A percentile compares a stretch with the other conserved stretches of the same genome.
These are phyloP conservation scores for Neotragus pygmaeus DNA, from an alignment of 2,113 vertebrate genomes.

Conservation along the genomic window DNA sequence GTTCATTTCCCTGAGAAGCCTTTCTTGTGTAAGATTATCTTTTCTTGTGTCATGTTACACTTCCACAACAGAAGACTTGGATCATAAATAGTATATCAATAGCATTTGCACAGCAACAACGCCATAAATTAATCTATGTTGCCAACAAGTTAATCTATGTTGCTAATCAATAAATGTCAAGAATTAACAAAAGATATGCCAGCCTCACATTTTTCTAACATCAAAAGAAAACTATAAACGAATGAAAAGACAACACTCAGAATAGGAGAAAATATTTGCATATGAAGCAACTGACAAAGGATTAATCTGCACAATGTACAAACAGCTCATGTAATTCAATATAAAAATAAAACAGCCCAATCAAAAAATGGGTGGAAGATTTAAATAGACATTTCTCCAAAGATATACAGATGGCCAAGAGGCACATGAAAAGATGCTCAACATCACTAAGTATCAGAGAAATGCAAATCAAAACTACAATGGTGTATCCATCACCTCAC, in stretches of 20 bases:
- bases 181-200: constrained; percentile 24
- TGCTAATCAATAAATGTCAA: neutral
- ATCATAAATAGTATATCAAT: neutral
- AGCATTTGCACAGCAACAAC: neutral
- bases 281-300: neutral
- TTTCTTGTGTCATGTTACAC: constrained; percentile 26
- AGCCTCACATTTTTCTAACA: constrained; percentile 39
- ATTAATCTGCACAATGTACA: neutral
- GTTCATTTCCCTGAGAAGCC: neutral
- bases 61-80: neutral
- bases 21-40: constrained; percentile 21
- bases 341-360: neutral
- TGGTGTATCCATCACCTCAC: neutral
- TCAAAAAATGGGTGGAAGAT: neutral
- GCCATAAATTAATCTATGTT: constrained; percentile 21
- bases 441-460: neutral
- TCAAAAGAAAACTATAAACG: neutral
- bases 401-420: neutral
- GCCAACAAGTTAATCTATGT: neutral
- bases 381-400: neutral
- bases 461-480: neutral
- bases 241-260: neutral
- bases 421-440: neutral
- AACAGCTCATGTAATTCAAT: neutral
- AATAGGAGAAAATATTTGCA: neutral